These are phyloP conservation scores for Alloplasta piceator DNA, from an alignment of 2,888 invertebrate species.

Conservation along the genomic window DNA sequence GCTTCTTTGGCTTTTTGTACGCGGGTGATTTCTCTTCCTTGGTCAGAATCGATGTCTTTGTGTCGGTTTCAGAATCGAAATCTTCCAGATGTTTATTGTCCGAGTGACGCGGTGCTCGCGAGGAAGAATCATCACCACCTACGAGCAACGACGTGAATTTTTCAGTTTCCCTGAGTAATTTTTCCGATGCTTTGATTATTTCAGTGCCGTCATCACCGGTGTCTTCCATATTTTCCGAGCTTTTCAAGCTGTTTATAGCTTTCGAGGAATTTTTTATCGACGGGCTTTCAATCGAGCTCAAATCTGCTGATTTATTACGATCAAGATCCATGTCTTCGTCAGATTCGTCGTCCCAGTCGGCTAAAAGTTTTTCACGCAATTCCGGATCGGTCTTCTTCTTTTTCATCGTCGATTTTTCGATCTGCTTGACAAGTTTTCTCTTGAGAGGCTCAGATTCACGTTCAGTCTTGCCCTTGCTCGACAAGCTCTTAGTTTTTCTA, in stretches of 20 bases:
- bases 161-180: constrained; percentile 79
- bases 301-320: constrained; percentile 70
- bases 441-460: constrained; percentile 75
- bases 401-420: constrained; percentile 75
- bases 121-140: constrained; percentile 57
- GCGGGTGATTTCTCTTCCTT: constrained; percentile 58
- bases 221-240: constrained; percentile 52
- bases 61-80: constrained; percentile 46
- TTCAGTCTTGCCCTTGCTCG: constrained; percentile 80
- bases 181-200: constrained; percentile 76
- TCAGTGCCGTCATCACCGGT: constrained; percentile 67
- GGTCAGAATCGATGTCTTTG: constrained; percentile 8
- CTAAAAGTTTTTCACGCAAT: constrained; percentile 88
- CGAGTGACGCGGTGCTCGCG: constrained; percentile 46
- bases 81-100: constrained; percentile 56
- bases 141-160: constrained; percentile 69
- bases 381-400: constrained; percentile 87
- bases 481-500: constrained; percentile 81
- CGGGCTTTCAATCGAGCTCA: constrained; percentile 52
- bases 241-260: constrained; percentile 26
- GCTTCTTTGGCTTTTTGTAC: constrained; percentile 64
- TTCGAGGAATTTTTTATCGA: constrained; percentile 45
- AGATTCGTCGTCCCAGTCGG: constrained; percentile 91
- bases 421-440: constrained; percentile 76
- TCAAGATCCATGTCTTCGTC: constrained; percentile 81